A percentile compares a stretch with the other conserved stretches of the same genome.
Conservation (phyloP, 1,140 invertebrate species). For the Brachionus sp. region DNA sequence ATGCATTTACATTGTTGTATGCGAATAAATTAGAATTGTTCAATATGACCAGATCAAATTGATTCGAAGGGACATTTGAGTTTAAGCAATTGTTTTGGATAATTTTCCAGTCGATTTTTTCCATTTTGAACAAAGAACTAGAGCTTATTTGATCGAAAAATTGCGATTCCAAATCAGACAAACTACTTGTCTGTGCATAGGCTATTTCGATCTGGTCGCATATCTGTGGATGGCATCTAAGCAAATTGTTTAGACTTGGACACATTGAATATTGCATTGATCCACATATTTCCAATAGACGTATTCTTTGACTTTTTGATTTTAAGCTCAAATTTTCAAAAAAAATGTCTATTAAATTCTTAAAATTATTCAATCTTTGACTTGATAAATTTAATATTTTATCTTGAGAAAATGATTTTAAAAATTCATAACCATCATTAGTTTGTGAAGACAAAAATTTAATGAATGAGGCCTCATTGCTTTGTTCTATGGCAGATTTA, state of each 20-base stretch:
- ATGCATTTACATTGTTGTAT: not conserved
- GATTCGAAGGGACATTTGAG: not conserved
- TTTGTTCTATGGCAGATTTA: not conserved
- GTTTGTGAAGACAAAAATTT: not conserved
- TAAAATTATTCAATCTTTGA: not conserved
- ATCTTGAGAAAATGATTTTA: not conserved
- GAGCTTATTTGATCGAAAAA: not conserved
- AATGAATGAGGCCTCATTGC: not conserved
- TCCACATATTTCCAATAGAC: not conserved
- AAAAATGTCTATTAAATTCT: not conserved
- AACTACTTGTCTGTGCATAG: not conserved
- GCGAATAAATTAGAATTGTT: not conserved
- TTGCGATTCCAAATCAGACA: not conserved
- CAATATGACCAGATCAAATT: too few relatives aligned
- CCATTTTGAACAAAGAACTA: not conserved
- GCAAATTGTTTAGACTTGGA: not conserved
- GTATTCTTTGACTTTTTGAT: not conserved
- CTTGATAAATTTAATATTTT: not conserved
- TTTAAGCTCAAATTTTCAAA: not conserved
- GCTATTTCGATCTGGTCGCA: conserved; percentile 1
- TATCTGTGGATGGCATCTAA: not conserved
- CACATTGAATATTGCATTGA: not conserved
- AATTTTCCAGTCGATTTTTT: not conserved
- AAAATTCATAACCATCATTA: not conserved
- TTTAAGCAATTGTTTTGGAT: not conserved